Evolutionary conservation across 2,888 invertebrate species (phyloP).

Genomic region (Tenthredo scrophulariae): DNA sequence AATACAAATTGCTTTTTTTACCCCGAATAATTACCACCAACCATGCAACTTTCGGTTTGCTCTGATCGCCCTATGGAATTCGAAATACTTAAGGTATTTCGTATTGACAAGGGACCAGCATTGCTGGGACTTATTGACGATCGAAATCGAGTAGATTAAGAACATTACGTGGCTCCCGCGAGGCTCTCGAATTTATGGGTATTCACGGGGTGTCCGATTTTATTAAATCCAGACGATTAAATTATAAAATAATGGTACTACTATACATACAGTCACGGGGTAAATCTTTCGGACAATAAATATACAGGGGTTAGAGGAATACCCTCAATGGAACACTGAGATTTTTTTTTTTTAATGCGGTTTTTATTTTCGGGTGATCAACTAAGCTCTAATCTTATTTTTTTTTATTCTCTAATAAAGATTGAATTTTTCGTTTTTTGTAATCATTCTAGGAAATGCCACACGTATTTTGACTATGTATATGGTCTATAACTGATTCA

Average conservation of each 20-base stretch:
- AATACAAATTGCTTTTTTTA: conserved; percentile 34
- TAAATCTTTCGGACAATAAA: not conserved
- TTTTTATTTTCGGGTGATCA: not conserved
- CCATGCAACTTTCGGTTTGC: conserved; percentile 31
- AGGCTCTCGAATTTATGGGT: not conserved
- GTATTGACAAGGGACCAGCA: not conserved
- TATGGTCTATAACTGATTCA: not conserved
- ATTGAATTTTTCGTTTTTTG: not conserved
- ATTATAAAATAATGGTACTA: not conserved
- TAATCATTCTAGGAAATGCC: not conserved
- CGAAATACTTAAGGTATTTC: conserved; percentile 29
- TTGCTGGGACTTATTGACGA: not conserved
- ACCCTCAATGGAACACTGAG: not conserved
- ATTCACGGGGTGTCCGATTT: not conserved
- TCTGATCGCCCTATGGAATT: not conserved
- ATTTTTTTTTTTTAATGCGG: not conserved
- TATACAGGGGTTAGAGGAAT: not conserved
- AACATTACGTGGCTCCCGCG: not conserved
- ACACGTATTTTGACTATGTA: not conserved
- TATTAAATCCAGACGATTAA: not conserved
- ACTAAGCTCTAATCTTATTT: not conserved
- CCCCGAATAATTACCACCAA: conserved; percentile 15
- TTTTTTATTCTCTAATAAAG: not conserved
- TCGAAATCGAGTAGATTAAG: not conserved
- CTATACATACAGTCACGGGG: not conserved